Base-by-base conservation (phyloP, 2,888 invertebrate species). In the Sphaeridia pumilis region DNA sequence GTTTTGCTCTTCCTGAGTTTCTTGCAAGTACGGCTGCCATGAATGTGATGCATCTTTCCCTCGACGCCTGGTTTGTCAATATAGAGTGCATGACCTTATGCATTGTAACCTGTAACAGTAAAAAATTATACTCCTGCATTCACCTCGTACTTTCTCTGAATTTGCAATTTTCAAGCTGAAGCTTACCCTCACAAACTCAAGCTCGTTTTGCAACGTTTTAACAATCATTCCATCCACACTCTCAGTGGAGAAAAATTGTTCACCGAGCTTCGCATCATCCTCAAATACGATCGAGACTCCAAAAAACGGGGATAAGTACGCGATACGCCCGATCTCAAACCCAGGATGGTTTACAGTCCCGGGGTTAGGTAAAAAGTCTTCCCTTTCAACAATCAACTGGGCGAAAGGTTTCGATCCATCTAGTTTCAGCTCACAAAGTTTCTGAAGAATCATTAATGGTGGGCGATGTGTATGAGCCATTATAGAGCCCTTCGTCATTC, bases 241-340 rank as follows among this genome's bases (percentile, higher is more conserved):
- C 1, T 74, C 72, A 56, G 78, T 77, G 31, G 74, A 73, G 67
- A 80, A 78, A 66, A 78, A 81, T 58, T 78, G 83, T 65, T 88
- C 87, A 0, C 87, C 87, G n/a, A 90, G 80, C 61, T 85, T 81
- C 0, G 85, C 86, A 69, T 88, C 87, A 70, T 94, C 94, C 68
- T 95, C 94, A 34, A 87, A 89, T 70, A 94, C 90, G 2, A 93
- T 79, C 0, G 94, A 93, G 1, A 94, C 81, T 10, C 83, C 82
- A 59, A 97, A 77, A 72, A 97, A 94, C 0, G 94, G 89, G 17
- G 93, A 94, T 5, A 98, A 77, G 68, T 82, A 89, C 52, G 89
- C 86, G 44, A 84, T 81, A 48, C 83, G 77, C 0, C 87, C 82
- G 53, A 94, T 76, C 72, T 97, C 95, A 38, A 90, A 76, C 0